These are phyloP conservation scores for Diachasmimorpha longicaudata DNA, from an alignment of 1,140 invertebrate genomes.

Conservation along the genomic window DNA sequence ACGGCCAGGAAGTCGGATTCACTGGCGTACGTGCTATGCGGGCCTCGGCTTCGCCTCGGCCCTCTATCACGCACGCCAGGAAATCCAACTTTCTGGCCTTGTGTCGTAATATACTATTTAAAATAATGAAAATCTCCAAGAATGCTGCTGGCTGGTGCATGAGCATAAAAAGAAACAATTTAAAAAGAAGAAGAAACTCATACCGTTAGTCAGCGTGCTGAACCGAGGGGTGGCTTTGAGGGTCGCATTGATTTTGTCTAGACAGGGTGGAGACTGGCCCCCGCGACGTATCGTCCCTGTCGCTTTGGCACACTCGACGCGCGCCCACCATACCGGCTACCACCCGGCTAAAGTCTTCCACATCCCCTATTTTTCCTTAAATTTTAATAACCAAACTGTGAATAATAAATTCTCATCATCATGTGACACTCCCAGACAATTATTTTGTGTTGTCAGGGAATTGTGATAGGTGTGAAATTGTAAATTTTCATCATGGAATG, in stretches of 20 bases:
- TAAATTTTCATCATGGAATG: background rate
- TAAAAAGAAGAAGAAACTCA: conserved; percentile 12
- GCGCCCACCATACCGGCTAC: conserved; percentile 17
- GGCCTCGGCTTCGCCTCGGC: too few species aligned
- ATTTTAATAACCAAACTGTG: background rate
- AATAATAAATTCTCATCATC: background rate
- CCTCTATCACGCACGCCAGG: too few species aligned
- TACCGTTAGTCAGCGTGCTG: conserved; percentile 35
- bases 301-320: conserved; percentile 23
- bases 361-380: background rate
- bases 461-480: background rate
- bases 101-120: too few species aligned
- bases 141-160: conserved; percentile 26
- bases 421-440: background rate
- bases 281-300: conserved; percentile 37
- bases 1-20: too few species aligned
- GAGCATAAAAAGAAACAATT: conserved; percentile 21
- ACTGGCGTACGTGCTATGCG: too few species aligned
- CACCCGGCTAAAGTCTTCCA: background rate
- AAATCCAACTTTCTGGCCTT: too few species aligned
- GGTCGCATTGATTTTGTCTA: conserved; percentile 61
- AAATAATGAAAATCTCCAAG: background rate
- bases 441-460: background rate
- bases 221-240: conserved; percentile 40
- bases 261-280: conserved; percentile 56